A percentile compares a stretch with the other conserved stretches of the same genome.
phyloP scores from a whole-genome alignment of 2,888 invertebrate species.

The Napeogenes sylphis region DNA sequence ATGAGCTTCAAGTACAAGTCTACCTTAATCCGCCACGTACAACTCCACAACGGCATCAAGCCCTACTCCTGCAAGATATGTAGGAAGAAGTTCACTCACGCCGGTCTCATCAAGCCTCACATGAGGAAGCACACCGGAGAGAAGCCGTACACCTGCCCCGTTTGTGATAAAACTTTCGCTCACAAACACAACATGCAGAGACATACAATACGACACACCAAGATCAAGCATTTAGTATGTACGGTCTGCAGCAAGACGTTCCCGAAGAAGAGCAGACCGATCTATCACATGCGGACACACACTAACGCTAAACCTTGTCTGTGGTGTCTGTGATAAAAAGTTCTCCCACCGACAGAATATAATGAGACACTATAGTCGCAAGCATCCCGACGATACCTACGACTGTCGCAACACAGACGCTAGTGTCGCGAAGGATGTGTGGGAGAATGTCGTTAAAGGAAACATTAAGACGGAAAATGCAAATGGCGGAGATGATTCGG shows the following conservation, averaged over 20 bases:
- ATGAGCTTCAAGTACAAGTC: conserved; percentile 52
- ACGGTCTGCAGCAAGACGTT: conserved; percentile 56
- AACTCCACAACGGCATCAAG: conserved; percentile 44
- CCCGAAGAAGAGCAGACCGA: conserved; percentile 53
- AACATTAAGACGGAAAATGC: too few species aligned
- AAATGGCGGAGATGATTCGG: too few species aligned
- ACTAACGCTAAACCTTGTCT: conserved; percentile 51
- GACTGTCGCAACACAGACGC: conserved; percentile 51
- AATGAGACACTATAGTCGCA: conserved; percentile 52
- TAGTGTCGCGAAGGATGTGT: conserved; percentile 47
- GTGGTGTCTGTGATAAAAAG: conserved; percentile 48
- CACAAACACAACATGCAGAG: conserved; percentile 59
- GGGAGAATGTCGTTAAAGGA: conserved; percentile 44
- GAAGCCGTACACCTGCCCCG: conserved; percentile 42
- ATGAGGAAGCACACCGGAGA: conserved; percentile 51
- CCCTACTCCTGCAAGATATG: conserved; percentile 43
- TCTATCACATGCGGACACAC: conserved; percentile 58
- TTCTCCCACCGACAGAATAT: conserved; percentile 63
- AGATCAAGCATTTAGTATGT: conserved; percentile 50
- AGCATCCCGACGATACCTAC: conserved; percentile 53
- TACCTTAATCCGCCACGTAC: conserved; percentile 49
- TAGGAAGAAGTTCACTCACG: conserved; percentile 39
- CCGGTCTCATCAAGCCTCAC: conserved; percentile 46
- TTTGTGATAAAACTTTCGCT: conserved; percentile 53
- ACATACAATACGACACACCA: conserved; percentile 47